phyloP scores from a whole-genome alignment of 2,797 vertebrate species.

The Enteromius fasciolatus region DNA sequence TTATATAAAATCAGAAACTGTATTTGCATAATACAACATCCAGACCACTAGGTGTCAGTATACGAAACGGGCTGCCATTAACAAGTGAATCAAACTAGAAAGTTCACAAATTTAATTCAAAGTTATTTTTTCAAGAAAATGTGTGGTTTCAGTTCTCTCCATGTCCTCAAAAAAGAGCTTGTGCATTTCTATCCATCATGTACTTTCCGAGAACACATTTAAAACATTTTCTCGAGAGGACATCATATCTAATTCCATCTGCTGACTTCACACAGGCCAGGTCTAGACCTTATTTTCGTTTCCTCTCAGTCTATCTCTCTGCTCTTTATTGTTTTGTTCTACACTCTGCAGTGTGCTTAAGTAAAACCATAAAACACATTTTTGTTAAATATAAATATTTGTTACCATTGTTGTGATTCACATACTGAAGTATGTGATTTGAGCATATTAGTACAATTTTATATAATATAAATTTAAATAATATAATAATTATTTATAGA shows the following conservation, averaged over 20 bases:
- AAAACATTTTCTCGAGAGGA: constrained; percentile 62
- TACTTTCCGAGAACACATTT: neutral
- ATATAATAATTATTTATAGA: too few species aligned
- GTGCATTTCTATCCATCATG: neutral
- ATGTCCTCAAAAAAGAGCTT: neutral
- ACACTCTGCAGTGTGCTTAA: neutral
- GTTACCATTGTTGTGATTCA: too few species aligned
- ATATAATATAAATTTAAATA: too few species aligned
- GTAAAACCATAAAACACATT: neutral
- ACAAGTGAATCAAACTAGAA: neutral
- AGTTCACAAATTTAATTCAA: neutral
- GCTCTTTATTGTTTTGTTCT: constrained; percentile 45
- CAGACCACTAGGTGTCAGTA: neutral
- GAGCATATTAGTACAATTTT: too few species aligned
- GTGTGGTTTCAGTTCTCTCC: neutral
- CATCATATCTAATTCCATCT: constrained; percentile 70
- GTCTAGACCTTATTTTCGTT: constrained; percentile 70
- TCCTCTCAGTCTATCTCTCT: constrained; percentile 8
- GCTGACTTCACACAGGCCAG: constrained; percentile 56
- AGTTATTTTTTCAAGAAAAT: too few species aligned
- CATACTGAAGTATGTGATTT: too few species aligned
- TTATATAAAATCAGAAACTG: neutral
- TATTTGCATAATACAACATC: neutral
- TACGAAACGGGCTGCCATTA: neutral
- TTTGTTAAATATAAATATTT: too few species aligned